Percentiles rank a stretch among this genome's conserved stretches.
Conservation (phyloP, 2,113 vertebrate species). For the Thermophis baileyi region DNA sequence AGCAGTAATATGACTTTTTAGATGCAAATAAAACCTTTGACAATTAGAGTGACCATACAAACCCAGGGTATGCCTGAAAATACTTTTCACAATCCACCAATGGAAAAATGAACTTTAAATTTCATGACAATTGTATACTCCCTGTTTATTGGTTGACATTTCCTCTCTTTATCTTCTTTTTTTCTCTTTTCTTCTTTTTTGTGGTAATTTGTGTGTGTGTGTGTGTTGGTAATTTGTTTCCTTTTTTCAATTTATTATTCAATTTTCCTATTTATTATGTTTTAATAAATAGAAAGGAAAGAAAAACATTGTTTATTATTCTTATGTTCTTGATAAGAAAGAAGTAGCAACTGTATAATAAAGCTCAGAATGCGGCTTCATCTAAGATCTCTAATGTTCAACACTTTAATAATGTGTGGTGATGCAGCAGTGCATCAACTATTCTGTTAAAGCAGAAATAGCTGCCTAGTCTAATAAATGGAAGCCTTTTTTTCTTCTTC, state of each 20-base stretch:
- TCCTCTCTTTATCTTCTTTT: background rate
- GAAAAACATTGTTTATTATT: background rate
- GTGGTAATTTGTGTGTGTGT: background rate
- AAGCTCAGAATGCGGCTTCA: background rate
- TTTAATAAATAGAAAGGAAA: background rate
- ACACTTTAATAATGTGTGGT: background rate
- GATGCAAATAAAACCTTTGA: too few species aligned
- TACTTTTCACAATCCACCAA: background rate
- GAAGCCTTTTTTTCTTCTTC: background rate
- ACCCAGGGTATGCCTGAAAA: background rate
- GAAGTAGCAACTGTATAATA: background rate
- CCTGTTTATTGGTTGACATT: background rate
- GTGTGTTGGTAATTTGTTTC: background rate
- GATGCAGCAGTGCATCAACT: background rate
- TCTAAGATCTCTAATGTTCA: background rate
- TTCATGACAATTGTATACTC: background rate
- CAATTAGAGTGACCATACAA: background rate
- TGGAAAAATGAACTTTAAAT: background rate
- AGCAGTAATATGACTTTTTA: too few species aligned
- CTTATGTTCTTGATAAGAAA: background rate
- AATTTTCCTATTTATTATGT: too few species aligned
- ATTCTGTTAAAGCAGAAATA: background rate
- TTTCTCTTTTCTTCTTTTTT: background rate
- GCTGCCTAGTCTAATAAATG: slow-evolving; percentile 17
- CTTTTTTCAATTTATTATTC: background rate